These are phyloP conservation scores for Phenganax marumi DNA, from an alignment of 92 coral and sea anemone genomes.

Conservation along the genomic window DNA sequence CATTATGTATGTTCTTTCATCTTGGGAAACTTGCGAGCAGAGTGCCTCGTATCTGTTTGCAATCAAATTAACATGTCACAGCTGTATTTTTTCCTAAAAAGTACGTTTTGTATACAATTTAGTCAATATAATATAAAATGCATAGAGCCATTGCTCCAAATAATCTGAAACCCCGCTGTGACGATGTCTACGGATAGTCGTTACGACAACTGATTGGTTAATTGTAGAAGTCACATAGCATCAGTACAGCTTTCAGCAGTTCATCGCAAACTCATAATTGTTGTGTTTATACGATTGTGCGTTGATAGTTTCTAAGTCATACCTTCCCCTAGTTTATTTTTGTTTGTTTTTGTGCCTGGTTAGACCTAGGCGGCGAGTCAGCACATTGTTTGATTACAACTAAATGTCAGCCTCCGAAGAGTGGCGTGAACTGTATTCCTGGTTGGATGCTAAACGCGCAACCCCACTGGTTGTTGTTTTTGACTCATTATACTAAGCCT, in stretches of 20 bases:
- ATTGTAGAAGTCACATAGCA: background rate
- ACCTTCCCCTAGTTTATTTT: background rate
- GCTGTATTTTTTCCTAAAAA: background rate
- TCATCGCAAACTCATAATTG: background rate
- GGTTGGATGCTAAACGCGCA: background rate
- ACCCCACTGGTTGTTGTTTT: background rate
- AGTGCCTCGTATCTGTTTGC: background rate
- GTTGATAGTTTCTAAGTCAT: background rate
- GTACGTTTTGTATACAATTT: conserved; percentile 6
- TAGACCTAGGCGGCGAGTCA: background rate
- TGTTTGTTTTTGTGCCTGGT: conserved; percentile 22
- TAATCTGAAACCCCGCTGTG: conserved; percentile 7
- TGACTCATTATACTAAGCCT: background rate
- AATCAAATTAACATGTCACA: no score
- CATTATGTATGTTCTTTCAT: no score
- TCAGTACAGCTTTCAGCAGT: background rate
- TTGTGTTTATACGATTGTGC: conserved; percentile 4
- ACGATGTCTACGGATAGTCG: background rate
- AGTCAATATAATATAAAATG: background rate
- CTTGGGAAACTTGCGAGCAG: no score
- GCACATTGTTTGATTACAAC: conserved; percentile 1
- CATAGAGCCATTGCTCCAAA: background rate
- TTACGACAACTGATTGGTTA: background rate
- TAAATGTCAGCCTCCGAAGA: background rate
- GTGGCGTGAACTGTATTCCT: background rate